Conservation (phyloP, 2,888 invertebrate genomes). For the Noctua pronuba region DNA sequence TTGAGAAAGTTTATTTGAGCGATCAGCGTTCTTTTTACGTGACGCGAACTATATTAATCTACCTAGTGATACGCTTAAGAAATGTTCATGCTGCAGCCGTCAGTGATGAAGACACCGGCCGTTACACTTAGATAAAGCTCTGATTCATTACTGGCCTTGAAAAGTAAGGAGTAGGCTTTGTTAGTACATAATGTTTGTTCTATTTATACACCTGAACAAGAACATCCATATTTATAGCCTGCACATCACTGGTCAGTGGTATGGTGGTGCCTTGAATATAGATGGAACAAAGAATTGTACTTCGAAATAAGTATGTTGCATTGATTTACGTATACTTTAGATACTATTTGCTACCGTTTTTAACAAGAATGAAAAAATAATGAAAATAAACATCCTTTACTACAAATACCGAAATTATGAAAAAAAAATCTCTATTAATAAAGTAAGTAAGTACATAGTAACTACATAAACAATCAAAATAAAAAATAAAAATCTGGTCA, state of each 20-base stretch:
- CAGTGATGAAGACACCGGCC: neutral
- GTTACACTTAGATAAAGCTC: neutral
- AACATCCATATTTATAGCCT: conserved; percentile 30
- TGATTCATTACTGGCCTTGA: conserved; percentile 5
- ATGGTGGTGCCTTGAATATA: conserved; percentile 36
- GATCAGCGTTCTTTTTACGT: too few species aligned
- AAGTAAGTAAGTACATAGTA: too few species aligned
- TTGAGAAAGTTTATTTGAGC: too few species aligned
- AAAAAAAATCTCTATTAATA: neutral
- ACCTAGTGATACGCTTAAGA: too few species aligned
- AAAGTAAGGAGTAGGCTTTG: neutral
- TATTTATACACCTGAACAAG: conserved; percentile 13
- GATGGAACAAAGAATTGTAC: conserved; percentile 26
- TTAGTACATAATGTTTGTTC: conserved; percentile 1
- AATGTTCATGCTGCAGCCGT: neutral
- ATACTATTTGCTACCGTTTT: neutral
- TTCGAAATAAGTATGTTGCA: conserved; percentile 6
- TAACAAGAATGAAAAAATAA: neutral
- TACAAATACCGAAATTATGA: neutral
- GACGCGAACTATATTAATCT: too few species aligned
- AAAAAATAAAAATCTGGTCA: too few species aligned
- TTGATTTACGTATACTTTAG: neutral
- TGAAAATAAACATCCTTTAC: neutral
- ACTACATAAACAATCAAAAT: too few species aligned
- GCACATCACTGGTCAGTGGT: neutral